phyloP scores from a whole-genome alignment of 2,888 invertebrate genomes.

The Auanema sp. region DNA sequence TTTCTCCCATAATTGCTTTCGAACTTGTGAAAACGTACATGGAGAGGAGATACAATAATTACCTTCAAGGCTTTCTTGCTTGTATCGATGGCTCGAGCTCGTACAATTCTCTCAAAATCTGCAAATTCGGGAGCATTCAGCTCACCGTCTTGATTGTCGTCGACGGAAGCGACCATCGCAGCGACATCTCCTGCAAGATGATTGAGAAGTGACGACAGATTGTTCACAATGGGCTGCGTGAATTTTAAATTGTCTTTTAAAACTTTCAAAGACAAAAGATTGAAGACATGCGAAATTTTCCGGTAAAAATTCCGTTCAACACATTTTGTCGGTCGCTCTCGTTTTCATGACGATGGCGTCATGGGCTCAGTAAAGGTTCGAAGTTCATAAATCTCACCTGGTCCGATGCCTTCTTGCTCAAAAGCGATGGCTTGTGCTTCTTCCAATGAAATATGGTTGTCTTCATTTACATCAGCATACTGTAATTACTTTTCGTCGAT shows the following conservation, averaged over 20 bases:
- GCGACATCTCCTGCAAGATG: conserved; percentile 52
- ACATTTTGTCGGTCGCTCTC: background rate
- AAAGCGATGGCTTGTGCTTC: conserved; percentile 61
- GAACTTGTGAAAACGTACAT: background rate
- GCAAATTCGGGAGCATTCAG: conserved; percentile 62
- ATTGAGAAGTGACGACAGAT: background rate
- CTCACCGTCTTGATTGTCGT: conserved; percentile 56
- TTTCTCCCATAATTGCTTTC: too few relatives aligned
- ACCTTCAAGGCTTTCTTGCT: conserved; percentile 57
- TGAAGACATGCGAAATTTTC: background rate
- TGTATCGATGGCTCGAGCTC: conserved; percentile 59
- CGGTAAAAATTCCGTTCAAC: background rate
- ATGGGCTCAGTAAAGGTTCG: background rate
- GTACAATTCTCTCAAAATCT: conserved; percentile 57
- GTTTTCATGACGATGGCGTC: background rate
- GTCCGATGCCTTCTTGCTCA: conserved; percentile 55
- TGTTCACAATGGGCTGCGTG: too few relatives aligned
- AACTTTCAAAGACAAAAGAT: background rate
- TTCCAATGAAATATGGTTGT: conserved; percentile 60
- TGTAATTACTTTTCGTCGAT: conserved; percentile 10
- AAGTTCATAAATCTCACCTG: conserved; percentile 19
- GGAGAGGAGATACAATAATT: background rate
- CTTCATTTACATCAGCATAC: conserved; percentile 55
- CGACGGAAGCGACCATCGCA: conserved; percentile 57
- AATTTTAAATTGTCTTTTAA: too few relatives aligned